Evolutionary conservation across 92 coral and sea anemone species (phyloP), one percentile per base, ranked within the genome.

Genomic region (Actinostola sp.): DNA sequence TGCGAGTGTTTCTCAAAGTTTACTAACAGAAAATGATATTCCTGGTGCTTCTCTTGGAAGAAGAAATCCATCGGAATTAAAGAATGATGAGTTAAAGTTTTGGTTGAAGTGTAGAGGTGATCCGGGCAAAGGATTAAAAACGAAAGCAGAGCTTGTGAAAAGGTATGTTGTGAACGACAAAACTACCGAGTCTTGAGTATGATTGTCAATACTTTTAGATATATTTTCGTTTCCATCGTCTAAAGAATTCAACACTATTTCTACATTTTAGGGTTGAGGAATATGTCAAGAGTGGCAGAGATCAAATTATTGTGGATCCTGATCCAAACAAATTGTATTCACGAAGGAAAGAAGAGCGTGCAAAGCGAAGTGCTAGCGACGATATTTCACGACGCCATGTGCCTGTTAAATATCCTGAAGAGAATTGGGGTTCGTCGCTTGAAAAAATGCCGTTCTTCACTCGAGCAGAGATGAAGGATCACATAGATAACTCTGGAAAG

Each of bases 81-180:
- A 65, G 32, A 65, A 42, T 41, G 20, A 45, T 6, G 81, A 75
- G 50, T 43, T 75, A 1, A 75, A 50, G 28, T 75, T 75, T 50
- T 75, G 81, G 81, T 28, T 75, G 26, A 63, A 32, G 46, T 75
- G 81, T 49, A 16, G 53, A 23, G 81, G 81, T n/a, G 72, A 75
- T 19, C 17, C 71, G 10, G 33, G 71, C 12, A 65, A 65, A 65
- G 53, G 71, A 24, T 27, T 69, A 16, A 69, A 70, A 27, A 52
- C 63, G 28, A 70, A 70, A 52, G 75, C 75, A 13, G 64, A 70
- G 51, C 75, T 70, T 27, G 75, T 70, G 75, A 70, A 70, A 36
- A 70, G 64, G 64, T 70, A 51, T 14, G 73, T 21, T 39, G 19
- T 46, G 26, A 7, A 49, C 51, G 29, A 26, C 38, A 29, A 29